A percentile compares a stretch with the other conserved stretches of the same genome.
phyloP scores from a whole-genome alignment of 2,113 vertebrate species.

The Eubucco bourcierii region DNA sequence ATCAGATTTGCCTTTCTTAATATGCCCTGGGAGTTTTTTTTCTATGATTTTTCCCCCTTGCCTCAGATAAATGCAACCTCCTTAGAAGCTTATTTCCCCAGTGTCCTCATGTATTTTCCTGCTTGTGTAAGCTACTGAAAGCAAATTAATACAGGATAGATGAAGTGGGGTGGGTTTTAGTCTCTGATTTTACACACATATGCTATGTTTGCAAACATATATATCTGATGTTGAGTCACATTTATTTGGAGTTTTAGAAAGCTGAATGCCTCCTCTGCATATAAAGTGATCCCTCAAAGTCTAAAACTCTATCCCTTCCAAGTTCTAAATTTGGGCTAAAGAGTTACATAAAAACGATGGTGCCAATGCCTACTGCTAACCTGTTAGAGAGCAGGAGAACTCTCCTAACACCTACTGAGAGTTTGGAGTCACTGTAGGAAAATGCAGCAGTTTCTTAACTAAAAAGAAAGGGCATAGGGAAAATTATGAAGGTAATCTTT shows the following conservation, averaged over 20 bases:
- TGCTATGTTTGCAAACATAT: neutral
- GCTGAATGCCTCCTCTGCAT: neutral
- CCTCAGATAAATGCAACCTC: neutral
- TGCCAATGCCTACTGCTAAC: neutral
- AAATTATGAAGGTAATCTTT: conserved; percentile 19
- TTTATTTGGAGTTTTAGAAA: neutral
- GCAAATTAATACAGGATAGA: neutral
- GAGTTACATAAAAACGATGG: neutral
- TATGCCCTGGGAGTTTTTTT: neutral
- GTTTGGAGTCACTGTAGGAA: neutral
- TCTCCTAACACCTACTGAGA: neutral
- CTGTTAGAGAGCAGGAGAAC: neutral
- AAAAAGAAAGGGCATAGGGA: neutral
- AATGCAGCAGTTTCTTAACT: neutral
- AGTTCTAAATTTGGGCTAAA: neutral
- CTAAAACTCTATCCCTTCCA: neutral
- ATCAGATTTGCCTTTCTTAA: conserved; percentile 7
- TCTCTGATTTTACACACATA: neutral
- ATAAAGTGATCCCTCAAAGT: neutral
- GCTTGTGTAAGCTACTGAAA: neutral
- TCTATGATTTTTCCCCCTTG: neutral
- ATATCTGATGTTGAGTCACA: neutral
- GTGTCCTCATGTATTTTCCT: neutral
- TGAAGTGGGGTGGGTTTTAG: neutral
- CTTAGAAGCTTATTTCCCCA: neutral